phyloP scores from a whole-genome alignment of 1,140 invertebrate species.

The Ditylenchus dipsaci region DNA sequence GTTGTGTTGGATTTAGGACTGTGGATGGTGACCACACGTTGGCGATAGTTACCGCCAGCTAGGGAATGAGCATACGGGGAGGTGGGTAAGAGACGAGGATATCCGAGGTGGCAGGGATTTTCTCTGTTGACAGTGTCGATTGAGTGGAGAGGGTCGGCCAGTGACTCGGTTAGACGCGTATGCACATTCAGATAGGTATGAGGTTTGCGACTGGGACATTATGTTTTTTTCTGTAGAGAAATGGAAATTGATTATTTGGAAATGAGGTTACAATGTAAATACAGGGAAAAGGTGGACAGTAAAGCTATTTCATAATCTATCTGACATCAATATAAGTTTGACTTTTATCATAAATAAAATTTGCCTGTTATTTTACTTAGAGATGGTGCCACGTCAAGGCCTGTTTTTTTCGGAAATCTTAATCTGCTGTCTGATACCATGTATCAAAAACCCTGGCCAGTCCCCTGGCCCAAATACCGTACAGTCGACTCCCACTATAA shows the following conservation, averaged over 20 bases:
- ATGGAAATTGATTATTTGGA: conserved; percentile 4
- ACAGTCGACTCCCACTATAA: too few relatives aligned
- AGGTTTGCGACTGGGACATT: background rate
- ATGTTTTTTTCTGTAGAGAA: conserved; percentile 1
- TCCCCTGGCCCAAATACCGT: too few relatives aligned
- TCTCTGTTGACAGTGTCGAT: background rate
- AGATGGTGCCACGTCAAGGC: too few relatives aligned
- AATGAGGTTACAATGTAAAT: background rate
- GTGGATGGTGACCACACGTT: too few relatives aligned
- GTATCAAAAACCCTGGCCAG: too few relatives aligned
- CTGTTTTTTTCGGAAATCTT: too few relatives aligned
- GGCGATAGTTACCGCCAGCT: too few relatives aligned
- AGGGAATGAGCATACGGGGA: too few relatives aligned
- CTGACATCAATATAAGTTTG: background rate
- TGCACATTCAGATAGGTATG: background rate
- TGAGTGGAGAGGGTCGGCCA: background rate
- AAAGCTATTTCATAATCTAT: background rate
- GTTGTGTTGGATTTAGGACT: too few relatives aligned
- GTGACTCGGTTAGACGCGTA: background rate
- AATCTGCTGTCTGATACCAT: too few relatives aligned
- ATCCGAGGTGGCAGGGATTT: background rate
- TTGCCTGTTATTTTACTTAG: too few relatives aligned
- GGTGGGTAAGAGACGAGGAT: background rate
- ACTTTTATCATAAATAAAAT: too few relatives aligned
- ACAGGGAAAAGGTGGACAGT: background rate